Evolutionary conservation across 1,140 invertebrate species (phyloP).

Genomic region (Ostrea denselamellosa): DNA sequence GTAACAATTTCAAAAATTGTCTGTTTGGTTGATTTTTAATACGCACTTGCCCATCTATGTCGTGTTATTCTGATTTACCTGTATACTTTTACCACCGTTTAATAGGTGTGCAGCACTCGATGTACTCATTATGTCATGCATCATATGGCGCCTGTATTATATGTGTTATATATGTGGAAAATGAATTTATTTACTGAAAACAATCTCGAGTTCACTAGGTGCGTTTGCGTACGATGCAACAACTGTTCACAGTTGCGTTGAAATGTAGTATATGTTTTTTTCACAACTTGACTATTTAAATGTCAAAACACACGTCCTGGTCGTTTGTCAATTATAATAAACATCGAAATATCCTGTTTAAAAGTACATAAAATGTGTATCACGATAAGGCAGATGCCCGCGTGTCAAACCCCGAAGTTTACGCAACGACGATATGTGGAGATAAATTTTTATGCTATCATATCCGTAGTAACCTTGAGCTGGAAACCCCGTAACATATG

Average conservation of each 20-base stretch:
- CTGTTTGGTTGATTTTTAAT: not conserved
- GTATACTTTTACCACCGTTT: not conserved
- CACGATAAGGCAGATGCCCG: constrained; percentile 24
- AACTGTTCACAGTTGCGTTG: not conserved
- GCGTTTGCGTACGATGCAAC: not conserved
- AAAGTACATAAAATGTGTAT: constrained; percentile 27
- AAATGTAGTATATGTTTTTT: not conserved
- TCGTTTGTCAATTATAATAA: not conserved
- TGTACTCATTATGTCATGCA: not conserved
- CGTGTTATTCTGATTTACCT: no score
- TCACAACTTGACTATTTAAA: not conserved
- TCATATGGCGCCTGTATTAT: constrained; percentile 5
- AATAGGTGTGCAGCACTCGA: not conserved
- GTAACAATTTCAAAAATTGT: no score
- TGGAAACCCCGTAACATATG: constrained; percentile 15
- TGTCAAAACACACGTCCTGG: constrained; percentile 7
- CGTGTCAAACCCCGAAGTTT: constrained; percentile 10
- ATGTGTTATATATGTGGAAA: not conserved
- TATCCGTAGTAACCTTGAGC: constrained; percentile 28
- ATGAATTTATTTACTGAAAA: not conserved
- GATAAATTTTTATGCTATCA: not conserved
- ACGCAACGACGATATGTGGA: not conserved
- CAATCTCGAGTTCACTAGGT: not conserved
- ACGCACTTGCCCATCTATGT: no score
- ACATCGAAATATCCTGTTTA: constrained; percentile 7